phyloP scores from a whole-genome alignment of 2,113 vertebrate genomes.

The Lagopus leucura region DNA sequence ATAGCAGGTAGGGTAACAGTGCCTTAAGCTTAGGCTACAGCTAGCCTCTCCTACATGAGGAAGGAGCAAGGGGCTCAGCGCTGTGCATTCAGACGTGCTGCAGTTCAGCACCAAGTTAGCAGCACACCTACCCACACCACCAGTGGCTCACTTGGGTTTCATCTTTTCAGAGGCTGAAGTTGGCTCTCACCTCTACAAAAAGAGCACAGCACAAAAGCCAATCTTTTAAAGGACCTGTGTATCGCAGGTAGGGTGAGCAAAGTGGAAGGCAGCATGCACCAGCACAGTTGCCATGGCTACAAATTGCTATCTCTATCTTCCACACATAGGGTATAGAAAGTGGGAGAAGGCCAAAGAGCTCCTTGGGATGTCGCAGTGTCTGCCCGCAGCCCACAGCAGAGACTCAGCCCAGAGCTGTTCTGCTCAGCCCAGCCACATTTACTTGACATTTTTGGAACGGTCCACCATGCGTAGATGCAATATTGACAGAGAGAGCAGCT shows the following conservation, averaged over 20 bases:
- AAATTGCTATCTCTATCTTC: neutral
- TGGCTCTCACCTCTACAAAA: neutral
- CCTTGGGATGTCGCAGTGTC: neutral
- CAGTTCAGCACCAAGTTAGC: neutral
- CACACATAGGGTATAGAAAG: neutral
- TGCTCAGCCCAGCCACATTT: accelerated
- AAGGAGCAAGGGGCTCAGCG: accelerated
- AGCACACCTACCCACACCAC: accelerated
- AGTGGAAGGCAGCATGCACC: neutral
- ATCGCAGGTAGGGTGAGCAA: neutral
- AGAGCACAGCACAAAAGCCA: neutral
- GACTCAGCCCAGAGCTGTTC: neutral
- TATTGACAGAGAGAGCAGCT: neutral
- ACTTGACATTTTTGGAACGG: accelerated
- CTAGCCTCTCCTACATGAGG: neutral
- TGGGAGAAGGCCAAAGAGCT: slow-evolving; percentile 19
- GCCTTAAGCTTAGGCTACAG: neutral
- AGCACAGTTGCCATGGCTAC: neutral
- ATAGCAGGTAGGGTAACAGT: neutral
- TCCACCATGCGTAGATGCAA: accelerated
- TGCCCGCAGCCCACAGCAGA: neutral
- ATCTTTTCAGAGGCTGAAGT: neutral
- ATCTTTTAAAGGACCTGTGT: neutral
- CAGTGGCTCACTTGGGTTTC: accelerated
- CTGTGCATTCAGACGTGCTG: neutral